phyloP scores from a whole-genome alignment of 2,113 vertebrate genomes.

The Barnardius zonarius region DNA sequence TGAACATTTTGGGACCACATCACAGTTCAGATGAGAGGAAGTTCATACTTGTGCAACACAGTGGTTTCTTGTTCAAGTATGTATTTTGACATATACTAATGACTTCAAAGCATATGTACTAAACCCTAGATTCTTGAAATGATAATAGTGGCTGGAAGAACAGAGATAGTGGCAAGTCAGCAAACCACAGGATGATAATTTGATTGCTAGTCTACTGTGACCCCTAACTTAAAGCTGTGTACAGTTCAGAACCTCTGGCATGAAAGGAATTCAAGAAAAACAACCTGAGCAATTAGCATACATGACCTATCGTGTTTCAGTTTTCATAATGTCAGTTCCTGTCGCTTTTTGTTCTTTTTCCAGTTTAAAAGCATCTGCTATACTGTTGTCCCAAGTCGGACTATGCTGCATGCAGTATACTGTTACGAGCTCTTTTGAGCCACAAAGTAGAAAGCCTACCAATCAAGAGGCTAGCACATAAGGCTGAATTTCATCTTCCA shows the following conservation, averaged over 20 bases:
- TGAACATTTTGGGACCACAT: neutral
- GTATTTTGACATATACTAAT: neutral
- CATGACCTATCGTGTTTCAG: neutral
- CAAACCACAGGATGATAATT: constrained; percentile 18
- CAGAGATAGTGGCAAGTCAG: neutral
- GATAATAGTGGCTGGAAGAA: neutral
- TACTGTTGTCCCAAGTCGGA: neutral
- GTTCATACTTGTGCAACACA: neutral
- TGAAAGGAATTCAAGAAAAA: neutral
- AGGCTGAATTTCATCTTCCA: neutral
- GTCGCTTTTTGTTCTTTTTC: neutral
- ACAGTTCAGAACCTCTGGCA: neutral
- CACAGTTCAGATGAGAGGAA: neutral
- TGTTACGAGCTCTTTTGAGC: neutral
- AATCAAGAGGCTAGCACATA: neutral
- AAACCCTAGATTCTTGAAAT: neutral
- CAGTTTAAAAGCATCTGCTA: neutral
- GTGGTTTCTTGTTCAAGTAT: neutral
- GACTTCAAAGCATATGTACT: neutral
- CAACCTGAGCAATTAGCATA: neutral
- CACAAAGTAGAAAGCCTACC: neutral
- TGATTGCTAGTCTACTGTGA: neutral
- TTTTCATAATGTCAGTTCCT: neutral
- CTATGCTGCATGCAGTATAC: neutral
- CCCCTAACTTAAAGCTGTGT: neutral